Evolutionary conservation across 2,888 invertebrate species (phyloP), one percentile per base, ranked within the genome.

Genomic region (Watsonalla cultraria): DNA sequence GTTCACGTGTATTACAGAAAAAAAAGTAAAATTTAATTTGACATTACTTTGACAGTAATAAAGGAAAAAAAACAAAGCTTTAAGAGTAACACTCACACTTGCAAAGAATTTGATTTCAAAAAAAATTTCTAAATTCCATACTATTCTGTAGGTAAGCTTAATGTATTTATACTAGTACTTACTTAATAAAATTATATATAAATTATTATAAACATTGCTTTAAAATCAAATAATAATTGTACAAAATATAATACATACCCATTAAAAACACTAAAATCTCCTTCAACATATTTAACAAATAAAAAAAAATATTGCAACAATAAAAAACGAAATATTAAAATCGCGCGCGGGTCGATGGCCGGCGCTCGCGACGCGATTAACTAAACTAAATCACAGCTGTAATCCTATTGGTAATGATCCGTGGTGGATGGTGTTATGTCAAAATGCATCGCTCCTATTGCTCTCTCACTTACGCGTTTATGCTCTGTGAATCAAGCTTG

Each of bases 361-460:
- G 66, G 61, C 69, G 64, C 64, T 56, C 61, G 56, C 57, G 61
- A 57, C 67, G 67, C 71, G 70, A 78, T 78, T 80, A 73, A 74
- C 73, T 64, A 61, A 61, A 80, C 78, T 78, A 76, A 74, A 72
- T 68, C 66, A 67, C 62, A 54, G 59, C 56, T 62, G 66, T 76
- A 72, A 80, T 77, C 78, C 72, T 60, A 70, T 78, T 78, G 69
- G 68, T 72, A 70, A 69, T 70, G 72, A 80, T 74, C 74, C 72
- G 55, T 13, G 75, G 55, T 13, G 75, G 74, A 76, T 47, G 56
- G 57, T 45, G 6, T 61, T 62, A 76, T 76, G 68, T 63, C 46
- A 15, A 14, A 57, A 51, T 24, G 24, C 24, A 24, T 24, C 24
- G 24, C 24, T 24, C 24, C 24, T 24, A 24, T 24, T 24, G 1